A percentile compares a stretch with the other conserved stretches of the same genome.
These are phyloP conservation scores for Balearica regulorum DNA, from an alignment of 2,797 vertebrate species.

Conservation along the genomic window DNA sequence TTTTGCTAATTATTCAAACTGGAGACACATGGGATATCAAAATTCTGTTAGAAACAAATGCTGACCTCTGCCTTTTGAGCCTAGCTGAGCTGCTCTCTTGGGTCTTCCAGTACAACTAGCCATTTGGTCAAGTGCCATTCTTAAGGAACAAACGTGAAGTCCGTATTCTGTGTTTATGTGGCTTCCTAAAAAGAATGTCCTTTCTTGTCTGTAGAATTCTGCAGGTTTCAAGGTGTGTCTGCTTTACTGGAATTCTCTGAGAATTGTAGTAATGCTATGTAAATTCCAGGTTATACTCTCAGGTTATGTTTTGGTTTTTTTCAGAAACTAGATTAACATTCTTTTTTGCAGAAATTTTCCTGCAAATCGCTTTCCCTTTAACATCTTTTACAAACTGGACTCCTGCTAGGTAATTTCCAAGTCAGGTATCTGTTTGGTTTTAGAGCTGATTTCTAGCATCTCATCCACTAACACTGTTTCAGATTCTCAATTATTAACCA, in stretches of 20 bases:
- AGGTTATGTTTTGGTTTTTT: not conserved
- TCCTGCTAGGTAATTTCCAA: not conserved
- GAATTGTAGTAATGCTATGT: not conserved
- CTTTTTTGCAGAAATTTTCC: not conserved
- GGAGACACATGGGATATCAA: not conserved
- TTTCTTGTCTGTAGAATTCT: not conserved
- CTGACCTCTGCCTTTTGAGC: not conserved
- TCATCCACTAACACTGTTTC: not conserved
- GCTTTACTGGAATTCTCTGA: not conserved
- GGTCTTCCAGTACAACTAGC: not conserved
- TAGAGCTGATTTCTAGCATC: not conserved
- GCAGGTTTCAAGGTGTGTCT: not conserved
- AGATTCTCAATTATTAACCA: not conserved
- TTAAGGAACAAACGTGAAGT: not conserved
- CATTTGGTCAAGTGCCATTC: not conserved
- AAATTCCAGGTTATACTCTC: not conserved
- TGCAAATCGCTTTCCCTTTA: not conserved
- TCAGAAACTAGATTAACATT: not conserved
- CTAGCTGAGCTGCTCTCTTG: not conserved
- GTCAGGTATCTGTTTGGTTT: not conserved
- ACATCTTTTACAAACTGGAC: not conserved
- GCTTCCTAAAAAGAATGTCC: not conserved
- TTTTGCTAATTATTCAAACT: not conserved
- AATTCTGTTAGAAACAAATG: not conserved
- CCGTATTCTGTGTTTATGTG: not conserved